A percentile compares a stretch with the other conserved stretches of the same genome.
Conservation (phyloP, 2,888 invertebrate genomes). For the Aricia artaxerxes region DNA sequence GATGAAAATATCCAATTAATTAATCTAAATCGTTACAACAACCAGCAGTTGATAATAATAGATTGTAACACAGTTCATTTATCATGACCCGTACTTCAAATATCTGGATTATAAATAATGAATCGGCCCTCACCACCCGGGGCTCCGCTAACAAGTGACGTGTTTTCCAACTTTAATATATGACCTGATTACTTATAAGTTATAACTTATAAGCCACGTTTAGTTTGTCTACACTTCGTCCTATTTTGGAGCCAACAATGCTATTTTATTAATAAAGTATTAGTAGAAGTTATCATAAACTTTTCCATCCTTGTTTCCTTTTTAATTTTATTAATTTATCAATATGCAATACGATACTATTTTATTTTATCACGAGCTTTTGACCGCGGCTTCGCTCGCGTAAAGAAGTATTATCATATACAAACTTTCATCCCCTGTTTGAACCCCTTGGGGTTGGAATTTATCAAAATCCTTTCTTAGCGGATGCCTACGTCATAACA, state of each 20-base stretch:
- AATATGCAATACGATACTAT: too few species aligned
- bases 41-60: not conserved
- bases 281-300: too few species aligned
- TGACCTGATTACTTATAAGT: not conserved
- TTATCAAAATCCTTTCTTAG: too few species aligned
- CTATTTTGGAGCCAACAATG: not conserved
- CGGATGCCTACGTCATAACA: too few species aligned
- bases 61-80: constrained; percentile 1
- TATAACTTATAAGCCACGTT: not conserved
- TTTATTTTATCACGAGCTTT: too few species aligned
- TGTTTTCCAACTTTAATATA: not conserved
- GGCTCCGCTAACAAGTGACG: constrained; percentile 3
- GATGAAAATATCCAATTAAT: constrained; percentile 21
- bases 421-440: too few species aligned
- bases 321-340: too few species aligned
- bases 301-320: too few species aligned
- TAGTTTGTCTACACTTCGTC: not conserved
- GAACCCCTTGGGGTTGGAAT: too few species aligned
- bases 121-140: not conserved
- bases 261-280: too few species aligned
- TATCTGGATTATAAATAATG: constrained; percentile 24
- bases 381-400: too few species aligned
- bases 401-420: too few species aligned
- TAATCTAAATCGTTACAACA: not conserved
- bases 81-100: constrained; percentile 17